Evolutionary conservation across 2,113 vertebrate genomes (phyloP).

Genomic region (Natator depressus): DNA sequence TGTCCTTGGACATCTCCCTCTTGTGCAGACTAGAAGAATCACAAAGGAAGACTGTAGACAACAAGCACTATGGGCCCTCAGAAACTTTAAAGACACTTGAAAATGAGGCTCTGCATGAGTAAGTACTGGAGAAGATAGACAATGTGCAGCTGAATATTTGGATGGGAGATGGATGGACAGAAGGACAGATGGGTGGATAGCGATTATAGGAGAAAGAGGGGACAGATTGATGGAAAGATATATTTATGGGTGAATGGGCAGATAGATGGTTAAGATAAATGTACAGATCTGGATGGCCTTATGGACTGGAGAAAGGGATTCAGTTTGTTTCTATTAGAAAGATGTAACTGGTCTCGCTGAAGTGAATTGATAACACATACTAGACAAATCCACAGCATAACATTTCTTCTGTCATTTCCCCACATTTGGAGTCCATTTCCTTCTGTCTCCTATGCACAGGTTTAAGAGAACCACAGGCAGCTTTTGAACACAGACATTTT

Average conservation of each 20-base stretch:
- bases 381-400: background rate
- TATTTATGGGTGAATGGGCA: background rate
- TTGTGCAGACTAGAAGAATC: background rate
- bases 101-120: background rate
- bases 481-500: background rate
- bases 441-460: background rate
- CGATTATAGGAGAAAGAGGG: background rate
- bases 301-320: background rate
- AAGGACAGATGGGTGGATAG: background rate
- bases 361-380: conserved; percentile 4
- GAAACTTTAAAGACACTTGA: background rate
- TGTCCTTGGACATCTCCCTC: background rate
- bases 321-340: conserved; percentile 20
- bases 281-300: background rate
- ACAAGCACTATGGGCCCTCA: background rate
- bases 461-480: background rate
- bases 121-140: background rate
- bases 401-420: conserved; percentile 15
- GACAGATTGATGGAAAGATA: background rate
- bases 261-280: conserved; percentile 10
- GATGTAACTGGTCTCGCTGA: conserved; percentile 16
- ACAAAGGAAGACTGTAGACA: background rate
- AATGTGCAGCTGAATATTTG: background rate
- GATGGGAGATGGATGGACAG: background rate
- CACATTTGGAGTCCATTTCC: background rate